Evolutionary conservation across 2,797 vertebrate species (phyloP).

Genomic region (Paratrypauchen microcephalus): DNA sequence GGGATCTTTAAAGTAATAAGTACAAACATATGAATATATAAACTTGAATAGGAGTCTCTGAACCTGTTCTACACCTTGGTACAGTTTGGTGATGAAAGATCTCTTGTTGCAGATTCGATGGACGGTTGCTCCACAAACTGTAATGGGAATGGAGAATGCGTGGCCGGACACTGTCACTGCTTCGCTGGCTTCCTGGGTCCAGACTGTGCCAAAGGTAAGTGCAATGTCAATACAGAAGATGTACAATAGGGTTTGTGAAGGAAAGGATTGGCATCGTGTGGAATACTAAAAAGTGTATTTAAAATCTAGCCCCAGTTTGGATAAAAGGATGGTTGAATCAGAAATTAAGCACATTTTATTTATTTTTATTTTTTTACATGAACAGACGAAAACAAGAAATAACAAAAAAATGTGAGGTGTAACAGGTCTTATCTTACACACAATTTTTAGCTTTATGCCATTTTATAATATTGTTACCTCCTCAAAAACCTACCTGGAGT

Average conservation of each 20-base stretch:
- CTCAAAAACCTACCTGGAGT: too few relatives aligned
- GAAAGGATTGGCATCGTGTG: not conserved
- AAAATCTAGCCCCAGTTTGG: not conserved
- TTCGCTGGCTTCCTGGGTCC: constrained; percentile 93
- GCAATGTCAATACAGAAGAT: constrained; percentile 10
- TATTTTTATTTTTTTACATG: too few relatives aligned
- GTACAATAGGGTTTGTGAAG: not conserved
- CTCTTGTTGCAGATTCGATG: constrained; percentile 82
- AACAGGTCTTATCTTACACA: too few relatives aligned
- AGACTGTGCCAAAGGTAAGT: constrained; percentile 92
- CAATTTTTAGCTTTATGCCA: too few relatives aligned
- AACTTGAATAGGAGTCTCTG: not conserved
- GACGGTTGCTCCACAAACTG: constrained; percentile 94
- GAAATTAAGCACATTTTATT: too few relatives aligned
- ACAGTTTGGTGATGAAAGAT: constrained; percentile 12
- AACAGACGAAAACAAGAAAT: too few relatives aligned
- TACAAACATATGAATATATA: not conserved
- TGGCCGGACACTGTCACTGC: constrained; percentile 94
- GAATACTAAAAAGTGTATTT: not conserved
- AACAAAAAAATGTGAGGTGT: too few relatives aligned
- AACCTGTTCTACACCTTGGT: not conserved
- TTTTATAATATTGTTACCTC: too few relatives aligned
- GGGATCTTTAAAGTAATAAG: not conserved
- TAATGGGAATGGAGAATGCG: constrained; percentile 94
- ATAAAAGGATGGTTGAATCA: too few relatives aligned